Conservation (phyloP, 2,797 vertebrate species). For the Rhinichthys osculus region DNA sequence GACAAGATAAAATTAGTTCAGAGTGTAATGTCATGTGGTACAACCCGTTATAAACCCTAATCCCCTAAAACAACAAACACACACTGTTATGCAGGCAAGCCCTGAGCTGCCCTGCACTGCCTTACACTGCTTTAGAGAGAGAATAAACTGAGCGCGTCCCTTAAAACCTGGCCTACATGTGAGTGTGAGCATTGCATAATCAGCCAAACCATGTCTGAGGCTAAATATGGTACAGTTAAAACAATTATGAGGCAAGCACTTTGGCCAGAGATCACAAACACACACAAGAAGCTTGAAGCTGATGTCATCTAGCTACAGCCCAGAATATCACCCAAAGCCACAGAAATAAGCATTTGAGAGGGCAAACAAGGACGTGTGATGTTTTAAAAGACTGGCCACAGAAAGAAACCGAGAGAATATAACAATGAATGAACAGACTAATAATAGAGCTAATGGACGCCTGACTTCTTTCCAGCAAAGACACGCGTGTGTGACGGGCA, state of each 20-base stretch:
- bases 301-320: slow-evolving; percentile 43
- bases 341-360: slow-evolving; percentile 27
- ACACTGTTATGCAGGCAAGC: slow-evolving; percentile 54
- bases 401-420: background rate
- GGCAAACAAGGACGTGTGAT: slow-evolving; percentile 17
- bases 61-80: slow-evolving; percentile 76
- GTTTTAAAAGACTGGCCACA: background rate
- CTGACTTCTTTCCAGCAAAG: background rate
- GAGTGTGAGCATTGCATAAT: slow-evolving; percentile 72
- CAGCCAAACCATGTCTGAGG: slow-evolving; percentile 73
- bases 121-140: slow-evolving; percentile 10
- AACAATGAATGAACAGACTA: slow-evolving; percentile 20
- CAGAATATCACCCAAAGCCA: slow-evolving; percentile 34
- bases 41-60: slow-evolving; percentile 66
- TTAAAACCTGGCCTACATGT: slow-evolving; percentile 64
- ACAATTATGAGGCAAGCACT: slow-evolving; percentile 74
- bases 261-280: slow-evolving; percentile 59
- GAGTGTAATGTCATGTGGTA: background rate
- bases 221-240: slow-evolving; percentile 82
- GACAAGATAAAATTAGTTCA: too few species aligned
- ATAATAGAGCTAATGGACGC: background rate
- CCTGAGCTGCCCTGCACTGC: slow-evolving; percentile 41
- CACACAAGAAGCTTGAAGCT: slow-evolving; percentile 45
- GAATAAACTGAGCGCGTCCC: slow-evolving; percentile 4
- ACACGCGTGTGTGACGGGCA: slow-evolving; percentile 36